Conservation (phyloP, 2,888 invertebrate genomes). For the Melolontha melolontha region DNA sequence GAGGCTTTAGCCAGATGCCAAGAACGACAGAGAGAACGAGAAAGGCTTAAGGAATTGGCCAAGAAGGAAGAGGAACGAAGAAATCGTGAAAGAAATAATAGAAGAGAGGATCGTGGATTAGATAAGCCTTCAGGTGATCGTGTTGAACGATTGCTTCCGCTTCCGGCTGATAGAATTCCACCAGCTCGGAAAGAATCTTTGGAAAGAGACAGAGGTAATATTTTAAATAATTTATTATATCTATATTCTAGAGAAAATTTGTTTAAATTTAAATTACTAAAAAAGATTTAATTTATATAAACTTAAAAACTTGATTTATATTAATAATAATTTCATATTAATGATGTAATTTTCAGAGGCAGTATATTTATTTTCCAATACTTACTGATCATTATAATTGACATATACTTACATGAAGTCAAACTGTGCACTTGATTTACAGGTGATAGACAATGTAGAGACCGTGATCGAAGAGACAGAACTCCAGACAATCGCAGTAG, state of each 20-base stretch:
- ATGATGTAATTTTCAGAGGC: too few species aligned
- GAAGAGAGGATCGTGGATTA: conserved; percentile 70
- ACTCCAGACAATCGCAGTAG: conserved; percentile 52
- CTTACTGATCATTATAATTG: too few species aligned
- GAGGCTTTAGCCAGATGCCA: conserved; percentile 78
- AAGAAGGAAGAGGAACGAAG: conserved; percentile 69
- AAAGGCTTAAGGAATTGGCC: conserved; percentile 65
- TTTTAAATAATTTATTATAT: background rate
- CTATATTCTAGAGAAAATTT: background rate
- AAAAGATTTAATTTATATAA: too few species aligned
- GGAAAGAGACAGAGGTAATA: conserved; percentile 67
- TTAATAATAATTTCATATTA: too few species aligned
- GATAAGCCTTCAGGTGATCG: conserved; percentile 71
- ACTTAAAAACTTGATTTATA: too few species aligned
- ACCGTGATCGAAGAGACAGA: conserved; percentile 65
- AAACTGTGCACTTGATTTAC: background rate
- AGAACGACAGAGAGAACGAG: conserved; percentile 69
- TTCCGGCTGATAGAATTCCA: conserved; percentile 73
- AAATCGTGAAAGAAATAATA: conserved; percentile 66
- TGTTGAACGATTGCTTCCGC: conserved; percentile 73
- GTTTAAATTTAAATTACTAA: too few species aligned
- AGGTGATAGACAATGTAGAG: conserved; percentile 67
- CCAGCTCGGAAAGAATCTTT: conserved; percentile 61
- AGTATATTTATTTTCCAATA: too few species aligned
- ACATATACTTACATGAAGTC: too few species aligned